Evolutionary conservation across 1,140 invertebrate genomes (phyloP), one percentile per base, ranked within the genome.

Genomic region (Ceratosolen solmsi): DNA sequence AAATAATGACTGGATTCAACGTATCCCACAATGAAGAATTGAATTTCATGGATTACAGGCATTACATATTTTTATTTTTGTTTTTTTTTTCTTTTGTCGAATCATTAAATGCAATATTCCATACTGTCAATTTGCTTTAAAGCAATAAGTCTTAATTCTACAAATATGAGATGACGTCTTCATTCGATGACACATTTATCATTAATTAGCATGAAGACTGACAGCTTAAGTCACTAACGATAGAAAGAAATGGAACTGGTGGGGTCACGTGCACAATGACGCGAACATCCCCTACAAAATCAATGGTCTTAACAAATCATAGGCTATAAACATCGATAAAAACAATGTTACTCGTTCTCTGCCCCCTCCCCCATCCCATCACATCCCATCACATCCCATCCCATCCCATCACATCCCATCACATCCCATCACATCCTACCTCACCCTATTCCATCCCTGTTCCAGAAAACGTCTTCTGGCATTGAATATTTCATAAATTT

Each of bases 271-370:
- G 8, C 25, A 65, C 60, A 30, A 13, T 22, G 60, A 30, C 13
- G 60, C 13, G 27, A 5, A 20, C n/a, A 13, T 7, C 9, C 25
- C 27, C 46, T 73, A 58, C 17, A 74, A 56, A n/a, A 74, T 5
- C 5, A 54, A 22, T 22, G 4, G 25, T 51, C 22, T 75, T 58
- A 60, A 75, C 54, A 75, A 75, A 75, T 54, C 33, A 25, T 41
- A 38, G 20, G 56, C 54, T 38, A 75, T 75, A 60, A 76, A 49
- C 58, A 76, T 46, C n/a, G 38, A 65, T 27, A 76, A 76, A 76
- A 63, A 63, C 74, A 63, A 63, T 41, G 38, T n/a, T n/a, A n/a
- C n/a, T n/a, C n/a, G n/a, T n/a, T n/a, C n/a, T n/a, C n/a, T n/a
- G n/a, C n/a, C n/a, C n/a, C n/a, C n/a, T n/a, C n/a, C n/a, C n/a